Percentiles rank a stretch among this genome's conserved stretches.
These are phyloP conservation scores for Tuberolachnus salignus DNA, from an alignment of 2,888 invertebrate species.

Conservation along the genomic window DNA sequence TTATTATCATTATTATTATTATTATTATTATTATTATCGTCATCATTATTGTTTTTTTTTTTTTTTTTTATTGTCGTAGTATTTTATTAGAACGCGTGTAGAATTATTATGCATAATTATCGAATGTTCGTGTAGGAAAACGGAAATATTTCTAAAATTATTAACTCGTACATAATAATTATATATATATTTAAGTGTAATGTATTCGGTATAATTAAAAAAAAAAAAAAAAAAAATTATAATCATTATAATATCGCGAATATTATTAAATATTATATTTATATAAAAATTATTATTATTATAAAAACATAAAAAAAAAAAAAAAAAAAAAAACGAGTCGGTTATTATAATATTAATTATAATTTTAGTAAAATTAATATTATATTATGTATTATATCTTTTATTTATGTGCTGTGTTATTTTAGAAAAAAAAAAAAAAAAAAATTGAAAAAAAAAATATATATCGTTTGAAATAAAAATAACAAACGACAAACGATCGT, in stretches of 20 bases:
- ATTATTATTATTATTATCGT: conserved; percentile 24
- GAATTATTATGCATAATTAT: conserved; percentile 21
- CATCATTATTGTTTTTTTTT: conserved; percentile 30
- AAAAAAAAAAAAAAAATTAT: not conserved
- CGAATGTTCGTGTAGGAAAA: conserved; percentile 14
- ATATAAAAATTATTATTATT: too few relatives aligned
- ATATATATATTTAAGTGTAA: too few relatives aligned
- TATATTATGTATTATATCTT: not conserved
- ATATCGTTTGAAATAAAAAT: conserved; percentile 36
- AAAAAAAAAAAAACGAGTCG: conserved; percentile 32
- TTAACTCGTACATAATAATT: too few relatives aligned
- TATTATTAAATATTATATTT: not conserved
- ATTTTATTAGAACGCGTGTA: conserved; percentile 17
- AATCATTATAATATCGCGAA: too few relatives aligned
- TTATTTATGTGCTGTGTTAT: conserved; percentile 55
- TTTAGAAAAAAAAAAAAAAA: conserved; percentile 43
- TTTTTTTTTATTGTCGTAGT: conserved; percentile 34
- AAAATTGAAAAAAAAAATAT: conserved; percentile 33
- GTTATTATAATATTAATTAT: conserved; percentile 11
- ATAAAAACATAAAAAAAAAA: too few relatives aligned
- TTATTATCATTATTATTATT: conserved; percentile 39
- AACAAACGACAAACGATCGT: conserved; percentile 13
- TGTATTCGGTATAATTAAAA: too few relatives aligned
- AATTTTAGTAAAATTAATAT: too few relatives aligned
- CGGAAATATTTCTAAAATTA: not conserved